Base-by-base conservation (phyloP, 2,888 invertebrate species). In the Himalopsyche tibetana region DNA sequence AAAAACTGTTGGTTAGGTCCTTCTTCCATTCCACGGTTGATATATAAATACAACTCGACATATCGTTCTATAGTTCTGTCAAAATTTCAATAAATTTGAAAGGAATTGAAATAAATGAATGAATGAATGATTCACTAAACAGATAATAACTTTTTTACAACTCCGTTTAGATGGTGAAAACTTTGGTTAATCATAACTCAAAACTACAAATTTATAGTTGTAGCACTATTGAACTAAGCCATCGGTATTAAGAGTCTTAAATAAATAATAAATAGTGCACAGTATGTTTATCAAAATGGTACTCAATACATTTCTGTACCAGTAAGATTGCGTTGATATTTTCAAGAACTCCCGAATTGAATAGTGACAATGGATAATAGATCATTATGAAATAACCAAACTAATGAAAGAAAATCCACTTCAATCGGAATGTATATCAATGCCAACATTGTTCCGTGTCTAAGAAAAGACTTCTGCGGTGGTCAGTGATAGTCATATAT, bases 341-440 rank as follows among this genome's bases (percentile, higher is more conserved):
- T 56, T 82, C 45, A 81, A 85, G 84, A 85, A 88, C 89, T 89
- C 89, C 89, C 86, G 88, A 87, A 84, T 86, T 88, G 86, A 85
- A 88, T 84, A 69, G 81, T 80, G 45, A 88, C 87, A 88, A 88
- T 88, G 84, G 85, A 88, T 88, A 87, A 88, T 88, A 88, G 88
- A 88, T 88, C 87, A 87, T 87, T 83, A 86, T 84, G 83, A 87
- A 84, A 88, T 87, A 86, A 88, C 86, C 87, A 55, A 11, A 74
- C 86, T 88, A 86, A 88, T 88, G 88, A 88, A 88, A 87, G 83
- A 88, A 63, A 19, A 85, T 51, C 42, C 84, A 88, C 89, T 89
- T 89, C 90, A 84, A 12, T 11, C 19, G 88, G 89, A 90, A 90
- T 90, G 90, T 90, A 89, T 89, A 89, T 89, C 89, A 89, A 89